Conservation (phyloP, 2,888 invertebrate species). For the Tachina fera region DNA sequence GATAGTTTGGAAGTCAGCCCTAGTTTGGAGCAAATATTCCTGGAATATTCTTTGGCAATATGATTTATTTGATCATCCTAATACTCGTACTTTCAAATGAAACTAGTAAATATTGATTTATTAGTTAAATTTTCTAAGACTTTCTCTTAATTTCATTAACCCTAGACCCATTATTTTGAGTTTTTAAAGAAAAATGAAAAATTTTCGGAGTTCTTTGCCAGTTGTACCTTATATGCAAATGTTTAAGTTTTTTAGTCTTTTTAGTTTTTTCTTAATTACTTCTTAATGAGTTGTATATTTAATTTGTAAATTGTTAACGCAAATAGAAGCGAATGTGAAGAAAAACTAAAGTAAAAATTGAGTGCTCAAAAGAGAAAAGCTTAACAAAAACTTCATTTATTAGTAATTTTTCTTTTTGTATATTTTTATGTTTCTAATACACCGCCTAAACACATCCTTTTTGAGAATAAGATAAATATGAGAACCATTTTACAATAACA, state of each 20-base stretch:
- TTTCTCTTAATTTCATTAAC: slow-evolving; percentile 56
- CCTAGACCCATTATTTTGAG: slow-evolving; percentile 60
- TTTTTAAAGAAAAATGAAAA: slow-evolving; percentile 78
- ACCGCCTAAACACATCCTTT: slow-evolving; percentile 83
- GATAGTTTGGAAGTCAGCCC: too few species aligned
- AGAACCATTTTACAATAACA: slow-evolving; percentile 78
- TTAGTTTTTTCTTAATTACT: slow-evolving; percentile 72
- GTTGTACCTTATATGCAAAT: slow-evolving; percentile 79
- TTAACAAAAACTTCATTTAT: slow-evolving; percentile 73
- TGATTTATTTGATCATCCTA: slow-evolving; percentile 29
- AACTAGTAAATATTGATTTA: background rate
- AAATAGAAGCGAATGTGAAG: slow-evolving; percentile 5
- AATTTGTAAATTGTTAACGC: slow-evolving; percentile 37
- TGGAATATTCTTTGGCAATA: slow-evolving; percentile 43
- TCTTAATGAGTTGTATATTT: slow-evolving; percentile 54
- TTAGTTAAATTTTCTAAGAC: slow-evolving; percentile 23
- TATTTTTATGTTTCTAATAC: slow-evolving; percentile 78
- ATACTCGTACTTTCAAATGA: slow-evolving; percentile 7
- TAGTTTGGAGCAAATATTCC: too few species aligned
- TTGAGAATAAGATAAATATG: slow-evolving; percentile 82
- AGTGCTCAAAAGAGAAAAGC: slow-evolving; percentile 39
- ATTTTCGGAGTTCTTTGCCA: slow-evolving; percentile 82
- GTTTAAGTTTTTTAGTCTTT: slow-evolving; percentile 63
- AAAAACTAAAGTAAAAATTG: slow-evolving; percentile 32
- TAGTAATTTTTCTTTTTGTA: slow-evolving; percentile 73